phyloP scores from a whole-genome alignment of 2,113 vertebrate genomes.

The Aix galericulata region DNA sequence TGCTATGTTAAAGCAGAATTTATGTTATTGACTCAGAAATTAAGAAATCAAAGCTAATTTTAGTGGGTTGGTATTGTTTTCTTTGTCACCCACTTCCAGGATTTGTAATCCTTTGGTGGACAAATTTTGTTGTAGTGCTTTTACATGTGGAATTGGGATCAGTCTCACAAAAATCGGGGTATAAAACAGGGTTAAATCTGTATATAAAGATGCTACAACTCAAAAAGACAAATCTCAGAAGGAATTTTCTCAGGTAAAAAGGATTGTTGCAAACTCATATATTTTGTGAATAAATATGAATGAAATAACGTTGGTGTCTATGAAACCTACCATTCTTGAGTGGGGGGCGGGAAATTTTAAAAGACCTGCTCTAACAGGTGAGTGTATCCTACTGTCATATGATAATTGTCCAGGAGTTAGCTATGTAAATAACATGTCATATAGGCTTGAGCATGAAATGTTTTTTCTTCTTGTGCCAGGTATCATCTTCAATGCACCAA shows the following conservation, averaged over 20 bases:
- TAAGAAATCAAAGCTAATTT: background rate
- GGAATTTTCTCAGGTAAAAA: background rate
- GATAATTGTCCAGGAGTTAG: background rate
- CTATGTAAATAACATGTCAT: background rate
- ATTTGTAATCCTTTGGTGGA: background rate
- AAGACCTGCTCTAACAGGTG: background rate
- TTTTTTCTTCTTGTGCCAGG: conserved; percentile 39
- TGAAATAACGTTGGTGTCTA: background rate
- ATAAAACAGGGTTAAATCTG: background rate
- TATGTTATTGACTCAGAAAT: background rate
- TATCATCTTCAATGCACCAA: conserved; percentile 64
- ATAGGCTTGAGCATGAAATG: background rate
- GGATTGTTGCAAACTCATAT: background rate
- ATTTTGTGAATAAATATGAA: background rate
- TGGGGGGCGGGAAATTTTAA: background rate
- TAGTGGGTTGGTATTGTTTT: background rate
- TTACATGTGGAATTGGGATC: background rate
- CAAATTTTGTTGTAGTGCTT: background rate
- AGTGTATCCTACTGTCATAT: background rate
- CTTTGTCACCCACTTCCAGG: background rate
- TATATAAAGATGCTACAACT: background rate
- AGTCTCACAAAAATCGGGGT: background rate
- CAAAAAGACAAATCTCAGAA: background rate
- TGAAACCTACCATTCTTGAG: background rate
- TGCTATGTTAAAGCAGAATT: background rate